These are phyloP conservation scores for Dasysyrphus albostriatus DNA, from an alignment of 2,888 invertebrate genomes.

Conservation along the genomic window DNA sequence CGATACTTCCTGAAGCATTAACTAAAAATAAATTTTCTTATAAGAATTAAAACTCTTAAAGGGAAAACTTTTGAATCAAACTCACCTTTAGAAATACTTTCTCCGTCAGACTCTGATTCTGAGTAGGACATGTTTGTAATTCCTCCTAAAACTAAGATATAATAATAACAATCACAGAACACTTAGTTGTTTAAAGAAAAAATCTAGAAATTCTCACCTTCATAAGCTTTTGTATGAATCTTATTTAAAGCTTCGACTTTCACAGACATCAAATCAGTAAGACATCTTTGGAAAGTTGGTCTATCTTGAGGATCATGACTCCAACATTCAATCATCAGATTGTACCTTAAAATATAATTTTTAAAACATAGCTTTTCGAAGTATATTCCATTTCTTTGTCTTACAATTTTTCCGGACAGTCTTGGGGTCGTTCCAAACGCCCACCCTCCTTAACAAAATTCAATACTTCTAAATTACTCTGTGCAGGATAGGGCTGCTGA, in stretches of 20 bases:
- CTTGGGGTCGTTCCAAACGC: conserved; percentile 90
- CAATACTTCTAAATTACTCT: conserved; percentile 96
- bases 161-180: neutral
- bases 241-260: conserved; percentile 73
- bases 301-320: conserved; percentile 91
- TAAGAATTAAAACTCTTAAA: neutral
- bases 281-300: conserved; percentile 93
- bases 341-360: conserved; percentile 86
- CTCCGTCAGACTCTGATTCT: conserved; percentile 40
- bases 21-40: conserved; percentile 9
- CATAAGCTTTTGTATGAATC: conserved; percentile 20
- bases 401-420: conserved; percentile 93
- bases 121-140: conserved; percentile 54
- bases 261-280: conserved; percentile 84
- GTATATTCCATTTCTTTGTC: neutral
- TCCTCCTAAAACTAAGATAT: conserved; percentile 27
- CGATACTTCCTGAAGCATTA: conserved; percentile 18
- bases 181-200: no score
- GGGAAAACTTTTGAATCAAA: no score
- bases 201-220: conserved; percentile 29
- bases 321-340: conserved; percentile 95
- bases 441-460: conserved; percentile 95
- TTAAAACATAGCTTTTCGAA: neutral
- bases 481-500: conserved; percentile 97
- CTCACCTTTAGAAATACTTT: conserved; percentile 53